Base-by-base conservation (phyloP, 2,113 vertebrate genomes). In the Tangachromis dhanisi region DNA sequence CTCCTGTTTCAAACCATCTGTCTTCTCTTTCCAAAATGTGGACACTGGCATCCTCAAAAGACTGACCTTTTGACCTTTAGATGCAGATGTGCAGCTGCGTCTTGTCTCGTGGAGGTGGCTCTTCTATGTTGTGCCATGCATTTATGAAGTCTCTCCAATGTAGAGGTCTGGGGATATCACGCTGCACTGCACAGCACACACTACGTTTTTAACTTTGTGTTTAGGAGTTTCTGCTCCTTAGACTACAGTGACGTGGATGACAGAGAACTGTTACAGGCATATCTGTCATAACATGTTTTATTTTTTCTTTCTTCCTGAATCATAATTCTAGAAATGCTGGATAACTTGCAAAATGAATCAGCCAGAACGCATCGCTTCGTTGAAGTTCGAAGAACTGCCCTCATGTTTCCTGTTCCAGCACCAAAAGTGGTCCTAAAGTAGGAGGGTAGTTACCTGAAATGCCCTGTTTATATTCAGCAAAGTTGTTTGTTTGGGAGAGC, bases 401-500 rank as follows among this genome's bases (percentile, higher is more conserved):
- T 13, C 7, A 1, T 80, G 80, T 84, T 86, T 54, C 49, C 24
- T 45, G 11, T 63, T 83, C 68, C 73, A 13, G 21, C 83, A 66
- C 80, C 68, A 31, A 88, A 91, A 57, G 68, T 5, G 38, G 66
- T 81, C 87, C 87, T 40, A 51, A 88, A 88, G 85, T 83, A 71
- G 7, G 40, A 33, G 42, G 40, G 57, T n/a, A 47, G 16, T 89
- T 83, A 90, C 93, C 92, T 92, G 89, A 83, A 89, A 89, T 84
- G 88, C 87, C 87, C 90, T 81, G 54, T 73, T 73, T 83, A 38
- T 80, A 88, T 89, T 94, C 83, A 85, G 91, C 80, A 86, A 57
- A 84, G 85, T 61, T 86, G 80, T 79, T 90, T 83, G 14, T 86
- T 83, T 73, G 88, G 86, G 86, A 83, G 78, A 86, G 83, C 49